These are phyloP conservation scores for Mycteria americana DNA, from an alignment of 2,797 vertebrate genomes.

Conservation along the genomic window DNA sequence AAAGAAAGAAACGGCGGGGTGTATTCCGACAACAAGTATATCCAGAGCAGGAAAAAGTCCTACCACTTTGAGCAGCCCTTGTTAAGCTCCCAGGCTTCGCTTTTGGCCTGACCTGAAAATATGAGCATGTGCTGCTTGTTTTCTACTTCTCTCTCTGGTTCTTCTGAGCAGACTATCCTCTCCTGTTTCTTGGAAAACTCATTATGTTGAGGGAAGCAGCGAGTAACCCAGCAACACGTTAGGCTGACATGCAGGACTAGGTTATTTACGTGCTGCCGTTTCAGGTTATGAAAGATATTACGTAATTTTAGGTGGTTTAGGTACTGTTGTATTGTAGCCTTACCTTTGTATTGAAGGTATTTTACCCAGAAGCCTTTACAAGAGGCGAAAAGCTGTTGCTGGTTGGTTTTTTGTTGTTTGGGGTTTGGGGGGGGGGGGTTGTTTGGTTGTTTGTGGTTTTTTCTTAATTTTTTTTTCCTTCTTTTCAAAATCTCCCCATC, in stretches of 20 bases:
- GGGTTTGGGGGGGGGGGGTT: fast-evolving
- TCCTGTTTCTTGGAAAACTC: not conserved
- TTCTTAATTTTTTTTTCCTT: not conserved
- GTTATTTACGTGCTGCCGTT: not conserved
- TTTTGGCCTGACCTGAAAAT: not conserved
- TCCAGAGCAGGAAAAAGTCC: not conserved
- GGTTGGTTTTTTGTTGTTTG: not conserved
- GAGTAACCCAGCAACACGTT: not conserved
- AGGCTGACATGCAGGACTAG: not conserved
- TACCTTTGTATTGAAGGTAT: not conserved
- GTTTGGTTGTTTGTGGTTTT: too few species aligned
- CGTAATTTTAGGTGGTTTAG: slow-evolving; percentile 8
- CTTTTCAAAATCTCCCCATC: not conserved
- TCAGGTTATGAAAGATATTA: slow-evolving; percentile 10
- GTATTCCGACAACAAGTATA: fast-evolving
- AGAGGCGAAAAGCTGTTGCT: not conserved
- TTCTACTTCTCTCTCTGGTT: not conserved
- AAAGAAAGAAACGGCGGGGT: not conserved
- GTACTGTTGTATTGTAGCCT: not conserved
- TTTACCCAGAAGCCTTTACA: not conserved
- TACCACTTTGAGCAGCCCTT: not conserved
- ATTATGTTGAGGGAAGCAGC: not conserved
- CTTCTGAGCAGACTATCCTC: not conserved
- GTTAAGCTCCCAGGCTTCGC: not conserved
- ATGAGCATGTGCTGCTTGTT: not conserved